Conservation (phyloP, 2,113 vertebrate species). For the Pedionomus torquatus region DNA sequence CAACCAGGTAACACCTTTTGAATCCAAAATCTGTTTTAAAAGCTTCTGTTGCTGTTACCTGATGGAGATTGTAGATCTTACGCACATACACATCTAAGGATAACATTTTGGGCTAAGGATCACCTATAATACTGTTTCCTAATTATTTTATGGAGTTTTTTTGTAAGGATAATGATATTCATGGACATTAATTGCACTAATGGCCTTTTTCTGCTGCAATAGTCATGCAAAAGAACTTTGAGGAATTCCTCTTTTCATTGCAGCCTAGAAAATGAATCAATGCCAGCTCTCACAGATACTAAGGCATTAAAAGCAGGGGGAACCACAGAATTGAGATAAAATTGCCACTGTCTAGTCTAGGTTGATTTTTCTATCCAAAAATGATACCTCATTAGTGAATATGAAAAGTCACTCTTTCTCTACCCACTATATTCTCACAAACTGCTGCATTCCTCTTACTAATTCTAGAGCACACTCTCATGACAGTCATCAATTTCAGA, state of each 20-base stretch:
- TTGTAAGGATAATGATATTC: not conserved
- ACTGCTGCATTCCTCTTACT: not conserved
- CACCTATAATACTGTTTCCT: not conserved
- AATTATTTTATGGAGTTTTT: not conserved
- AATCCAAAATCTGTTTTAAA: not conserved
- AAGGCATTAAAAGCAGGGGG: not conserved
- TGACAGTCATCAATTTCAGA: not conserved
- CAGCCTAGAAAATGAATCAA: not conserved
- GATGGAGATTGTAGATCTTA: not conserved
- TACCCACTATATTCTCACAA: not conserved
- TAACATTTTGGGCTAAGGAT: not conserved
- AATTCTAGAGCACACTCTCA: not conserved
- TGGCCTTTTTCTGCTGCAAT: not conserved
- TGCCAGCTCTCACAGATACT: not conserved
- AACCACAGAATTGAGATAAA: not conserved
- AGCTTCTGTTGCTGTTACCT: not conserved
- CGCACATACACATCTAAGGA: not conserved
- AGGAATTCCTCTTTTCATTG: not conserved
- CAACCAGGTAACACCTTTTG: not conserved
- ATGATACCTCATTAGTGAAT: not conserved
- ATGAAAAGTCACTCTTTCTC: not conserved
- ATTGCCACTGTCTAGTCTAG: not conserved
- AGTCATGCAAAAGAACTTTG: not conserved
- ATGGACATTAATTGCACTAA: not conserved
- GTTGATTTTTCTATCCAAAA: not conserved